Conservation (phyloP, 1,140 invertebrate species). For the Parapsyche elsis region DNA sequence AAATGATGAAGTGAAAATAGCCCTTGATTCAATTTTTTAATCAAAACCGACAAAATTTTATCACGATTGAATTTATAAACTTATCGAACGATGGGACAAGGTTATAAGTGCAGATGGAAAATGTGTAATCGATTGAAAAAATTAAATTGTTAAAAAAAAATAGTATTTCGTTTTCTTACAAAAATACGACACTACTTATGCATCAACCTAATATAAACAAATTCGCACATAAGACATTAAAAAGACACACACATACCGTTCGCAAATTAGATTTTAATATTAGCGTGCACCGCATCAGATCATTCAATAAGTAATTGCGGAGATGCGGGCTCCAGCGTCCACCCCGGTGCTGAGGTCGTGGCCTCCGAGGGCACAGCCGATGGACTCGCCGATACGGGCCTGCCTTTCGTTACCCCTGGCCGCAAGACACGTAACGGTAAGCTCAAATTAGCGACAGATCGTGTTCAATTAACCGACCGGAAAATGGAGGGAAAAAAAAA, state of each 20-base stretch:
- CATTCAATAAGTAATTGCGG: slow-evolving; percentile 43
- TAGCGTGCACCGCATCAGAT: slow-evolving; percentile 18
- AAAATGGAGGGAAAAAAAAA: slow-evolving; percentile 6
- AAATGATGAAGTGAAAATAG: too few species aligned
- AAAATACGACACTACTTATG: too few species aligned
- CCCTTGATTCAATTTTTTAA: too few species aligned
- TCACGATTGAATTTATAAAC: too few species aligned
- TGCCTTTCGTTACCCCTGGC: slow-evolving; percentile 40
- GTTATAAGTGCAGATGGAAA: too few species aligned
- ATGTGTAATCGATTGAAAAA: too few species aligned
- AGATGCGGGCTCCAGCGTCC: slow-evolving; percentile 12
- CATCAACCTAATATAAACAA: too few species aligned
- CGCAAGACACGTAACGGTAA: slow-evolving; percentile 35
- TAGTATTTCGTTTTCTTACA: too few species aligned
- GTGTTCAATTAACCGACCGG: slow-evolving; percentile 41
- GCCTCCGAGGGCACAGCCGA: slow-evolving; percentile 35
- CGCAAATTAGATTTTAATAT: slow-evolving; percentile 47
- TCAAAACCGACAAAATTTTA: too few species aligned
- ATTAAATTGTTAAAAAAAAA: too few species aligned
- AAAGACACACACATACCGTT: slow-evolving; percentile 16
- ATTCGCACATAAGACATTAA: too few species aligned
- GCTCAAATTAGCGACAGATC: slow-evolving; percentile 45
- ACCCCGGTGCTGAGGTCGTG: slow-evolving; percentile 23
- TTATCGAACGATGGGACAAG: too few species aligned
- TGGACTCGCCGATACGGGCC: not conserved